Conservation (phyloP, 2,888 invertebrate genomes). For the Caenorhabditis virilis region DNA sequence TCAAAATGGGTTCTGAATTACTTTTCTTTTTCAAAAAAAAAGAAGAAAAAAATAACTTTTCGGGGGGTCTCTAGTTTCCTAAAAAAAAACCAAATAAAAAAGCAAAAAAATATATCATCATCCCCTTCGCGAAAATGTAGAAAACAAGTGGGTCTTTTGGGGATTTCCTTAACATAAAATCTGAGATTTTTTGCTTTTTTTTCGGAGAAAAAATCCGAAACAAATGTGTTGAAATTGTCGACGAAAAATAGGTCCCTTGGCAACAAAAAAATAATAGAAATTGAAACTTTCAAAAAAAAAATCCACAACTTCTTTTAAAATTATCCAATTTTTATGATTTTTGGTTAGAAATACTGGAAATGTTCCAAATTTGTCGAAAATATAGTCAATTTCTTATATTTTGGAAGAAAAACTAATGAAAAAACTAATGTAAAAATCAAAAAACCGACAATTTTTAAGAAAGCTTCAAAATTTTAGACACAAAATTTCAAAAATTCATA, state of each 20-base stretch:
- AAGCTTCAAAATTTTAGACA: background rate
- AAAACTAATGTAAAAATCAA: background rate
- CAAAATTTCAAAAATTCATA: background rate
- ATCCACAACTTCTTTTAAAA: background rate
- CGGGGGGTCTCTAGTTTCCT: too few relatives aligned
- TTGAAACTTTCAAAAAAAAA: background rate
- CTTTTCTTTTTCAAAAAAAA: too few relatives aligned
- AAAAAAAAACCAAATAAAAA: too few relatives aligned
- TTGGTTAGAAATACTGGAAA: background rate
- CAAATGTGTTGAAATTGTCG: background rate
- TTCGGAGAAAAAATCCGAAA: background rate
- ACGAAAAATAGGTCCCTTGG: too few relatives aligned
- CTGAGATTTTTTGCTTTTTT: background rate
- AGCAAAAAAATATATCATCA: too few relatives aligned
- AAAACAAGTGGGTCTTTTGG: too few relatives aligned
- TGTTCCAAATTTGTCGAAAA: background rate
- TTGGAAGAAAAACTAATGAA: background rate
- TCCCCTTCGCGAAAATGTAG: too few relatives aligned
- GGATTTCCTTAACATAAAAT: too few relatives aligned
- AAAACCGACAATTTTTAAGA: background rate
- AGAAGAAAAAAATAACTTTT: too few relatives aligned
- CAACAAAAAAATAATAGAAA: background rate
- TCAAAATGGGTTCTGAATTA: too few relatives aligned
- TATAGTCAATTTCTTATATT: background rate
- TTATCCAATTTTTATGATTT: too few relatives aligned